These are phyloP conservation scores for Oryzias curvinotus DNA, from an alignment of 2,113 vertebrate species.

Conservation along the genomic window DNA sequence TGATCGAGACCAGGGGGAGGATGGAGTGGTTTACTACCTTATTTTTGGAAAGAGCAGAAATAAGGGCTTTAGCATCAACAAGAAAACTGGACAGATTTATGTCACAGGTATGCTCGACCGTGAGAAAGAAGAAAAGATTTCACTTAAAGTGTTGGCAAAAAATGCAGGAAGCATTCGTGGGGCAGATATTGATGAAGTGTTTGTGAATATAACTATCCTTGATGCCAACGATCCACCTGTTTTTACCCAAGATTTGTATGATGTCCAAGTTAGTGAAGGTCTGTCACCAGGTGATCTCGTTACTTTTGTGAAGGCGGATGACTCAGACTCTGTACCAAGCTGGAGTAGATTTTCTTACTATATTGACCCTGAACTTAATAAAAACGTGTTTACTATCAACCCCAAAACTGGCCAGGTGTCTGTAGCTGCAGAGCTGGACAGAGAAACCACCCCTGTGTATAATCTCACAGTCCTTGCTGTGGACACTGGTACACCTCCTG, in stretches of 20 bases:
- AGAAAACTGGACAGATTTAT: conserved; percentile 88
- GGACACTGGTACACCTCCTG: conserved; percentile 86
- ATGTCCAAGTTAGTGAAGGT: conserved; percentile 89
- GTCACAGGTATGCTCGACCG: conserved; percentile 90
- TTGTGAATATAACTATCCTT: conserved; percentile 91
- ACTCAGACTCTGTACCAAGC: conserved; percentile 95
- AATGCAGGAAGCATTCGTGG: conserved; percentile 91
- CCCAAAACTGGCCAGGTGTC: conserved; percentile 94
- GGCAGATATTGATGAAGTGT: conserved; percentile 94
- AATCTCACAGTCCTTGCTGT: conserved; percentile 90
- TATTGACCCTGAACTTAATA: conserved; percentile 83
- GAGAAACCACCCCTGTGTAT: conserved; percentile 88
- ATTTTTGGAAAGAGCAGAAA: conserved; percentile 91
- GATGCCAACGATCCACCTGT: conserved; percentile 96
- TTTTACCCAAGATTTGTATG: conserved; percentile 86
- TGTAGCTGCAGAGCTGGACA: conserved; percentile 87
- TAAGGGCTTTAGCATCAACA: conserved; percentile 90
- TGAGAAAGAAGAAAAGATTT: conserved; percentile 93
- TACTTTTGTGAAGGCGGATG: conserved; percentile 92
- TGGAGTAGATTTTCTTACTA: conserved; percentile 97
- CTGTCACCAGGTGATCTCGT: conserved; percentile 89
- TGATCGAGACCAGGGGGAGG: conserved; percentile 91
- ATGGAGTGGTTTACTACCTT: conserved; percentile 93
- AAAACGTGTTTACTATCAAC: conserved; percentile 89
- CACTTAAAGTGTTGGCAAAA: conserved; percentile 92